Evolutionary conservation across 1,140 invertebrate genomes (phyloP).

Genomic region (Saccostrea cuccullata): DNA sequence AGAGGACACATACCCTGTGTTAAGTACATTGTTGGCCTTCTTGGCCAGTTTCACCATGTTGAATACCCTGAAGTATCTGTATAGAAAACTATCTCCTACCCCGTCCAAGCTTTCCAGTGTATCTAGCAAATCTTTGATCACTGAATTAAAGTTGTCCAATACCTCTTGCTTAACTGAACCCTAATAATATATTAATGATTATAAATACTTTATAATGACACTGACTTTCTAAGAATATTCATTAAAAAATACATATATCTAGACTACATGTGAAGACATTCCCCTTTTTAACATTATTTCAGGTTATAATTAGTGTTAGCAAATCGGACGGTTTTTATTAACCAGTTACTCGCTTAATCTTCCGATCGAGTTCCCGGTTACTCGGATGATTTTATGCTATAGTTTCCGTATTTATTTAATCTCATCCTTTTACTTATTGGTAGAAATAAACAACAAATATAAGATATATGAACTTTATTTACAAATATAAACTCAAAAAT

Average conservation of each 20-base stretch:
- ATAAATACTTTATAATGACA: not conserved
- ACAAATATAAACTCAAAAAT: no score
- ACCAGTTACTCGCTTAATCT: no score
- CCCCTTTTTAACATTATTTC: no score
- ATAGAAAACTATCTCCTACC: conserved; percentile 54
- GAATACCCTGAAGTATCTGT: conserved; percentile 52
- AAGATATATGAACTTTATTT: no score
- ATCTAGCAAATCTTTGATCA: conserved; percentile 51
- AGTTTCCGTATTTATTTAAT: no score
- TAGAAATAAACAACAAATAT: no score
- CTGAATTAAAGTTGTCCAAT: conserved; percentile 44
- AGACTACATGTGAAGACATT: no score
- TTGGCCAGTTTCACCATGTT: conserved; percentile 54
- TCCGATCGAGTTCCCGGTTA: no score
- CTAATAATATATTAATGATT: conserved; percentile 6
- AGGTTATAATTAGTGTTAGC: no score
- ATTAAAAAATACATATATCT: not conserved
- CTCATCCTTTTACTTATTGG: no score
- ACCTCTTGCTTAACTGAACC: conserved; percentile 44
- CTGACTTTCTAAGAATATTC: not conserved
- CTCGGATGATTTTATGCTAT: no score
- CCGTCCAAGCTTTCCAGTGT: conserved; percentile 47
- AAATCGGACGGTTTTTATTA: no score
- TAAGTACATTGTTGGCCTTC: conserved; percentile 57
- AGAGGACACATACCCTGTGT: conserved; percentile 53